Percentiles rank a stretch among this genome's conserved stretches.
Evolutionary conservation across 2,113 vertebrate species (phyloP).

Genomic region (Carassius carassius): DNA sequence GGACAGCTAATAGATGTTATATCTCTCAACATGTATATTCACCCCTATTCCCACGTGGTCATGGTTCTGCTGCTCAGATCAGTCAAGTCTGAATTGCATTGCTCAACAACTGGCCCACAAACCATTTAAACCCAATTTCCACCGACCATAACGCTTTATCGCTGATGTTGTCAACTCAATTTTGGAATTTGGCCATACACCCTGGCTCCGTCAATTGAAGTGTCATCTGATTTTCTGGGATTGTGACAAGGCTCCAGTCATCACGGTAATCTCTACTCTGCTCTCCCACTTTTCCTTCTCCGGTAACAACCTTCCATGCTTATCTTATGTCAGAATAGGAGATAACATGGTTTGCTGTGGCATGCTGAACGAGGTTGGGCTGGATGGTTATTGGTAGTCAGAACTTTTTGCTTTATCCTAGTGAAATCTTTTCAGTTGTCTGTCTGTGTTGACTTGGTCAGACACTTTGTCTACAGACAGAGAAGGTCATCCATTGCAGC

Average conservation of each 20-base stretch:
- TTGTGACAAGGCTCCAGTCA: constrained; percentile 73
- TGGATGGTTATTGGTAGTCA: constrained; percentile 9
- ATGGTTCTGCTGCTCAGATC: constrained; percentile 59
- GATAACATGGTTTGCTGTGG: constrained; percentile 53
- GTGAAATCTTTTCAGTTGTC: not conserved
- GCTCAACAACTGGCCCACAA: constrained; percentile 67
- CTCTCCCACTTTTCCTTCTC: constrained; percentile 55
- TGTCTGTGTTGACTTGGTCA: constrained; percentile 27
- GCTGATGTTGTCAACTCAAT: constrained; percentile 76
- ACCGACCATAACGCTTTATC: constrained; percentile 69
- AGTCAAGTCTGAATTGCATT: constrained; percentile 59
- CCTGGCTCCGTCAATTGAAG: constrained; percentile 68
- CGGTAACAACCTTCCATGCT: constrained; percentile 62
- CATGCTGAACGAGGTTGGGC: constrained; percentile 41
- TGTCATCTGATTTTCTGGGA: constrained; percentile 74
- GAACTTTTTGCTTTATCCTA: constrained; percentile 40
- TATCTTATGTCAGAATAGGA: constrained; percentile 62
- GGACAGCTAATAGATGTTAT: constrained; percentile 16
- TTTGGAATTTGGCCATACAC: constrained; percentile 69
- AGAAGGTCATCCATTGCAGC: constrained; percentile 45
- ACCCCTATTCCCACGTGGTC: constrained; percentile 8
- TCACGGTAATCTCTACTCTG: constrained; percentile 61
- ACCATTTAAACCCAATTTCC: constrained; percentile 70
- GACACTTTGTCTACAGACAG: not conserved
- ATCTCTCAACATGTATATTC: constrained; percentile 33